Conservation (phyloP, 2,113 vertebrate species). For the Triplophysa dalaica region DNA sequence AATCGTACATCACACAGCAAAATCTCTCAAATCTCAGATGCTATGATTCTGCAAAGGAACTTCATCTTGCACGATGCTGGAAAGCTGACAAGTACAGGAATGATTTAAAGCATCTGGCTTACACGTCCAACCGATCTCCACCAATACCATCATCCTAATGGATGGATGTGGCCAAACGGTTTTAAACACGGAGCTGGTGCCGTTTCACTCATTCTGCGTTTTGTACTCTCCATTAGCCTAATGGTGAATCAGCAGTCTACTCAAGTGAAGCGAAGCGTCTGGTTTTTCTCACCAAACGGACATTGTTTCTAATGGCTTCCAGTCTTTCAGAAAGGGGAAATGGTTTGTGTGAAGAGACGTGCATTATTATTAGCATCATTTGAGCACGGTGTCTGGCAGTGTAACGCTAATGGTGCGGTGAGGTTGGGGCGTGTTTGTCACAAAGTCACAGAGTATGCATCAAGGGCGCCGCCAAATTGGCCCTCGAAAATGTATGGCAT, state of each 20-base stretch:
- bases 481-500: constrained; percentile 4
- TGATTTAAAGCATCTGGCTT: constrained; percentile 23
- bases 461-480: background rate
- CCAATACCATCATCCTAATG: constrained; percentile 10
- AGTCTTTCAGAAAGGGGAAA: constrained; percentile 7
- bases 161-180: background rate
- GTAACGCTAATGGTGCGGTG: constrained; percentile 1
- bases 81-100: constrained; percentile 10
- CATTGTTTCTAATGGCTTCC: constrained; percentile 20
- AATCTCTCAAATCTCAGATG: background rate
- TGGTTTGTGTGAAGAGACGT: background rate
- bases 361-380: background rate
- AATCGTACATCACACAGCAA: no score
- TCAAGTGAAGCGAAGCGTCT: constrained; percentile 10
- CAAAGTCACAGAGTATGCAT: background rate
- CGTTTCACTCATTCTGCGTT: constrained; percentile 2
- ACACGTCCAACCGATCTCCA: constrained; percentile 20
- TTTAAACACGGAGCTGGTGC: constrained; percentile 17
- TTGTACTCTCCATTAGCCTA: constrained; percentile 16
- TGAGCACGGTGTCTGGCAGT: background rate
- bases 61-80: constrained; percentile 15
- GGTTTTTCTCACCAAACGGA: constrained; percentile 7
- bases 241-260: constrained; percentile 16
- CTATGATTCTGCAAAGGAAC: constrained; percentile 1
- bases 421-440: background rate